Evolutionary conservation across 1,140 invertebrate species (phyloP).

Genomic region (Conopomorpha cramerella): DNA sequence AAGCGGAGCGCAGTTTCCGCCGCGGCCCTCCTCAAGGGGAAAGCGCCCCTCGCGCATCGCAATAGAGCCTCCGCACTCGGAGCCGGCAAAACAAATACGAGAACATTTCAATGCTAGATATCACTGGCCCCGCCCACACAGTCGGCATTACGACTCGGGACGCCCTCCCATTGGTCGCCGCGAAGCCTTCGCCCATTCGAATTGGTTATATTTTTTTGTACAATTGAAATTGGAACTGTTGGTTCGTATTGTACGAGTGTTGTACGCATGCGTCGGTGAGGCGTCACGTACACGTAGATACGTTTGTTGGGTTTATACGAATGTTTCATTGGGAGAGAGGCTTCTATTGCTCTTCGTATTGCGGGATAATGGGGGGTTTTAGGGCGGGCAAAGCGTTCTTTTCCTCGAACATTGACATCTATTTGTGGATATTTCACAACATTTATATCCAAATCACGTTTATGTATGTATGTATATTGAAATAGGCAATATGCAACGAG

Average conservation of each 20-base stretch:
- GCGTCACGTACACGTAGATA: constrained; percentile 54
- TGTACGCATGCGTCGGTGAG: constrained; percentile 46
- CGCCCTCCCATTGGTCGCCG: constrained; percentile 49
- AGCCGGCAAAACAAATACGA: constrained; percentile 56
- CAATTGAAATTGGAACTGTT: constrained; percentile 57
- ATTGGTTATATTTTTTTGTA: constrained; percentile 60
- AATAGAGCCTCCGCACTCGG: constrained; percentile 48
- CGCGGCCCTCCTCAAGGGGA: constrained; percentile 43
- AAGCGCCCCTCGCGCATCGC: constrained; percentile 50
- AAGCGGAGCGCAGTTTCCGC: constrained; percentile 40
- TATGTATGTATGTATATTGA: too few relatives aligned
- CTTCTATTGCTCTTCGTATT: constrained; percentile 49
- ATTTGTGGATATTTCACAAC: too few relatives aligned
- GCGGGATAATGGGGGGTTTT: constrained; percentile 31
- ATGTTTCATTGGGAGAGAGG: constrained; percentile 54
- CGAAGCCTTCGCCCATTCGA: constrained; percentile 54
- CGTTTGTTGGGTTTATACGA: constrained; percentile 37
- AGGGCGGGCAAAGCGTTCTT: too few relatives aligned
- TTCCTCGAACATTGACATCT: too few relatives aligned
- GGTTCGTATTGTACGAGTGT: constrained; percentile 46
- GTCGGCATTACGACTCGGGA: constrained; percentile 52
- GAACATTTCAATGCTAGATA: constrained; percentile 60
- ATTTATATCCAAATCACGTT: too few relatives aligned
- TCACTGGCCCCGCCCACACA: constrained; percentile 56
- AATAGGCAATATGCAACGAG: too few relatives aligned